phyloP scores from a whole-genome alignment of 2,888 invertebrate species.

The Oscheius sp. region DNA sequence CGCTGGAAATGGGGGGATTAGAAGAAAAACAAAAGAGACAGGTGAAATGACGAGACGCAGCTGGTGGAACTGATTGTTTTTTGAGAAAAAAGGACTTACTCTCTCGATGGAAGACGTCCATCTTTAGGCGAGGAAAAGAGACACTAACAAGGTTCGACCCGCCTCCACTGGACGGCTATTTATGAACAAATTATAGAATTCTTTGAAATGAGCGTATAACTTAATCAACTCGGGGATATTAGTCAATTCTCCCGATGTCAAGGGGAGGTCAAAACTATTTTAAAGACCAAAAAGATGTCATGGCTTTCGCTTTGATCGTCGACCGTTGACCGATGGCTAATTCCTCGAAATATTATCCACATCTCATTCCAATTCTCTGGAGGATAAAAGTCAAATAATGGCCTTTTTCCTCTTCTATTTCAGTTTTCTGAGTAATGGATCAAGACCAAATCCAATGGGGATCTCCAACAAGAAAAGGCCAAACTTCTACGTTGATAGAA shows the following conservation, averaged over 20 bases:
- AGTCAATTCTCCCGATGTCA: neutral
- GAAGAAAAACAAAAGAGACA: too few species aligned
- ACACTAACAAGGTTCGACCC: neutral
- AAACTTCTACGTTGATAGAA: too few species aligned
- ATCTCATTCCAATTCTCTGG: too few species aligned
- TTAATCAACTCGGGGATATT: slow-evolving; percentile 1
- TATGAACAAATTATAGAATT: slow-evolving; percentile 11
- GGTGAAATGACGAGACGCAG: too few species aligned
- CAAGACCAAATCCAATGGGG: too few species aligned
- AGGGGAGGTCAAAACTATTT: neutral
- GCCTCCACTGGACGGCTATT: slow-evolving; percentile 4
- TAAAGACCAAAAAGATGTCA: neutral
- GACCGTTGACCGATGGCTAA: slow-evolving; percentile 22
- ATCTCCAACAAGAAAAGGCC: too few species aligned
- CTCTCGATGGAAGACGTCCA: neutral
- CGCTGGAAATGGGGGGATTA: slow-evolving; percentile 3
- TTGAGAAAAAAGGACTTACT: neutral
- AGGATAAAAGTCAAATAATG: too few species aligned
- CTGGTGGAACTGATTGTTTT: neutral
- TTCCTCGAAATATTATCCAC: too few species aligned
- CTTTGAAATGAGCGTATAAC: neutral
- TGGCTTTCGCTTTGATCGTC: neutral
- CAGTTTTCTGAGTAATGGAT: too few species aligned
- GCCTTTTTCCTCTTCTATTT: too few species aligned
- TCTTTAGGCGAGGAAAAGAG: neutral